Percentiles rank a stretch among this genome's conserved stretches.
Conservation (phyloP, 1,140 invertebrate genomes). For the Magallana ariakensis region DNA sequence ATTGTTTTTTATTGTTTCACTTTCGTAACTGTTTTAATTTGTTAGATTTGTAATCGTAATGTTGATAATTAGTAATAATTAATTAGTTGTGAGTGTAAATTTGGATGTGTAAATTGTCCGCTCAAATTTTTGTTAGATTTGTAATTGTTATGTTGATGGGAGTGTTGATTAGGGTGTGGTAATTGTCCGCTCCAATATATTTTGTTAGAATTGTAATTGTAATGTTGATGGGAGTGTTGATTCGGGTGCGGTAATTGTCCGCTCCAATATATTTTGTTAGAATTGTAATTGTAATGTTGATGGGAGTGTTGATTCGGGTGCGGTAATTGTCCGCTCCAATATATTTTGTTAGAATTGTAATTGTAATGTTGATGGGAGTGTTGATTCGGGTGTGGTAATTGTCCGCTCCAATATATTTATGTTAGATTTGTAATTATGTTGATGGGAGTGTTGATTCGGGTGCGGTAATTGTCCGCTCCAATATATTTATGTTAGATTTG, state of each 20-base stretch:
- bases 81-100: too few relatives aligned
- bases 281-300: neutral
- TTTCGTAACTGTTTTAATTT: too few relatives aligned
- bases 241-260: neutral
- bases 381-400: neutral
- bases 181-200: neutral
- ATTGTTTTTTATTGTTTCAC: neutral
- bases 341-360: neutral
- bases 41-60: too few relatives aligned
- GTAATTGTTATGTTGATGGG: neutral
- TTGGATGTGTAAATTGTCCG: too few relatives aligned
- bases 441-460: too few relatives aligned
- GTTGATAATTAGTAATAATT: too few relatives aligned
- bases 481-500: too few relatives aligned
- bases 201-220: neutral
- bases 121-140: neutral
- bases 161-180: neutral
- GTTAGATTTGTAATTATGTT: too few relatives aligned
- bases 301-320: neutral
- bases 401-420: neutral
- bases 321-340: neutral
- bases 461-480: too few relatives aligned
- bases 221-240: neutral
- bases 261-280: neutral
- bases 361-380: neutral